These are phyloP conservation scores for Loripinus fragilis DNA, from an alignment of 2,888 invertebrate species.

Conservation along the genomic window DNA sequence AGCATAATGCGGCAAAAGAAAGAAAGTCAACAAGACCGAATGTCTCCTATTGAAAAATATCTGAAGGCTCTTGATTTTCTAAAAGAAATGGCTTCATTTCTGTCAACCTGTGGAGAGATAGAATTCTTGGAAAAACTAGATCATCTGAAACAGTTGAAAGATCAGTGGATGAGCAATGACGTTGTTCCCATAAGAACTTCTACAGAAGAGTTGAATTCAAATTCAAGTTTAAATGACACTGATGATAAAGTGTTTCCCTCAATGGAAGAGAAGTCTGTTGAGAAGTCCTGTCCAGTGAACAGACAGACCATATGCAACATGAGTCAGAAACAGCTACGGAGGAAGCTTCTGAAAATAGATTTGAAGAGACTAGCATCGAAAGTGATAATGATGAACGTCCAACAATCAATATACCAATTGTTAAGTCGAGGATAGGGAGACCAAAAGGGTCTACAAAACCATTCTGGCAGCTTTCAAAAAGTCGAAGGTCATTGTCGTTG, in stretches of 20 bases:
- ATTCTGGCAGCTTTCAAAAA: neutral
- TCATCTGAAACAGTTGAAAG: neutral
- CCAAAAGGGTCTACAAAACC: slow-evolving; percentile 1
- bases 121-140: neutral
- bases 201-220: no score
- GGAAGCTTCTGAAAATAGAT: neutral
- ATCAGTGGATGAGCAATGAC: neutral
- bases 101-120: neutral
- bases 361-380: no score
- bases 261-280: no score
- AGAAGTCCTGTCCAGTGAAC: neutral
- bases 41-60: neutral
- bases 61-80: neutral
- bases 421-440: neutral
- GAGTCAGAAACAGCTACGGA: neutral
- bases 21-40: neutral
- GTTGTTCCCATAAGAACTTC: neutral
- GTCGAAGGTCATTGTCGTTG: neutral
- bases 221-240: neutral
- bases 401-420: neutral
- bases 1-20: neutral
- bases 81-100: neutral
- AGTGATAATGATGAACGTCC: neutral
- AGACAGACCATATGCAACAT: neutral
- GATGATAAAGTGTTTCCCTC: neutral